phyloP scores from a whole-genome alignment of 2,113 vertebrate genomes.

The Megaceryle torquata region DNA sequence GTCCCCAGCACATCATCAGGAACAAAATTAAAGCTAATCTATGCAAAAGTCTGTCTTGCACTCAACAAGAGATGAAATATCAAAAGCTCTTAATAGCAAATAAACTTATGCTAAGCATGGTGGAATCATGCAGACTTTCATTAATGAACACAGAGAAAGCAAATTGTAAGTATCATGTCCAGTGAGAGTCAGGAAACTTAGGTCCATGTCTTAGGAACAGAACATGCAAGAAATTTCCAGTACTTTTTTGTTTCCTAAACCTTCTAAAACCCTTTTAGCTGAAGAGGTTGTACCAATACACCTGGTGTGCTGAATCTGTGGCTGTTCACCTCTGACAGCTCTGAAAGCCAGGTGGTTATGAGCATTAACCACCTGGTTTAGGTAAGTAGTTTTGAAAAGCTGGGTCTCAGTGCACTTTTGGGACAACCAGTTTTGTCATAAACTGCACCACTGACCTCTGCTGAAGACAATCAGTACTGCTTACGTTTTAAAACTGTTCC shows the following conservation, averaged over 20 bases:
- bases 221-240: neutral
- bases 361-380: neutral
- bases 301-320: neutral
- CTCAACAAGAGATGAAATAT: neutral
- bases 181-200: neutral
- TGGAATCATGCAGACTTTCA: neutral
- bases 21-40: neutral
- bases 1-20: neutral
- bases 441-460: conserved; percentile 32
- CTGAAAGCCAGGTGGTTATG: neutral
- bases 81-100: neutral
- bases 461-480: conserved; percentile 19
- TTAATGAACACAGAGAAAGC: neutral
- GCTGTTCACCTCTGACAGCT: neutral
- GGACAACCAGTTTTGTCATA: neutral
- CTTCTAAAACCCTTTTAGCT: neutral
- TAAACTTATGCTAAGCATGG: rapidly evolving
- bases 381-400: neutral
- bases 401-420: neutral
- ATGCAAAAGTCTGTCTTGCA: neutral
- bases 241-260: neutral
- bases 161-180: neutral
- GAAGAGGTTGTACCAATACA: neutral
- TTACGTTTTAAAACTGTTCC: neutral
- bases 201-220: neutral